Base-by-base conservation (phyloP, 53 echinoderm and acorn worm genomes). In the Stichopus horrens region DNA sequence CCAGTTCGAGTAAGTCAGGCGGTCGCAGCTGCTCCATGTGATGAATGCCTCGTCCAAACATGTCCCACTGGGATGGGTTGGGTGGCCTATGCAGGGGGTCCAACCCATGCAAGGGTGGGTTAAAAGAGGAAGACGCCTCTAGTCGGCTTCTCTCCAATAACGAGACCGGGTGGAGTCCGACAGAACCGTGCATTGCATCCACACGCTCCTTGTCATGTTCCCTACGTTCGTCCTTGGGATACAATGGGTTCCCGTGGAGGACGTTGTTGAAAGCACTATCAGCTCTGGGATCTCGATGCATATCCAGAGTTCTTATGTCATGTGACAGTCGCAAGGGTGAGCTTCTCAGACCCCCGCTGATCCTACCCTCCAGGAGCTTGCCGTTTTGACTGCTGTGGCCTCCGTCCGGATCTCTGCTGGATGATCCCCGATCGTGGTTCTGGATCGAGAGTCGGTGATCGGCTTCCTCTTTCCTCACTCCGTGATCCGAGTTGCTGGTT, bases 181-280 rank as follows among this genome's bases (percentile, higher is more conserved):
- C 74, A 13, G 86, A 59, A 59, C 76, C 58, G 77, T 89, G 86
- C 57, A 89, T 86, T 71, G 80, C 78, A 14, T 65, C 55, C 11
- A 81, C 85, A 16, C 83, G 85, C 7, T 87, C 91, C 59, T 89
- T 90, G n/a, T 92, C 95, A 9, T 86, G 83, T 23, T 97, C 97
- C 53, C 92, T 92, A 54, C 97, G 88, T 18, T 97, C 95, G 75
- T 95, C 95, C 83, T 97, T 97, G 18, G 79, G 86, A 67, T 89
- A 86, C 16, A 93, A 54, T 54, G 94, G 86, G 83, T 86, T 89
- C n/a, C 80, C 86, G 71, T 97, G 97, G 84, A 92, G 84, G 76
- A 94, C 97, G 86, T 95, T 97, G 86, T 95, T 94, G 84, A 97
- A 97, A 86, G 97, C 97, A 86, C 97, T 97, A 58, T 95, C 97